These are phyloP conservation scores for Leptopilina boulardi DNA, from an alignment of 1,140 invertebrate genomes.

Conservation along the genomic window DNA sequence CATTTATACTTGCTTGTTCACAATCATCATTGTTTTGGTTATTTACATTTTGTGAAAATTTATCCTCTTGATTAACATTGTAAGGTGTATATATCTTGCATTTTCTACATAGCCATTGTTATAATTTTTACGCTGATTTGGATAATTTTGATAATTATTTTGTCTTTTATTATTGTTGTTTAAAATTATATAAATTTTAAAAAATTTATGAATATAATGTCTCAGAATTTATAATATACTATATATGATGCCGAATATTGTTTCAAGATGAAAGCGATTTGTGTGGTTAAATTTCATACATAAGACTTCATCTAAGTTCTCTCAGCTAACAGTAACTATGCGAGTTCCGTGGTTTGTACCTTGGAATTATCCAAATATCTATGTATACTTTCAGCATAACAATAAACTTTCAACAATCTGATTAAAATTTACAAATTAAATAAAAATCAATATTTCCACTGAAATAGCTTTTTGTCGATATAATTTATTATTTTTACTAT, in stretches of 20 bases:
- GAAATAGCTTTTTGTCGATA: neutral
- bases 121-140: no score
- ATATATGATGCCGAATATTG: neutral
- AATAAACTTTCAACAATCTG: neutral
- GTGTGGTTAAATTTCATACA: neutral
- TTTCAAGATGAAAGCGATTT: neutral
- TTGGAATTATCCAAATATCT: constrained; percentile 51
- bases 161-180: neutral
- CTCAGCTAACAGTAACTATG: constrained; percentile 56
- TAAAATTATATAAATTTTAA: neutral
- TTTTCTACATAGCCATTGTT: no score
- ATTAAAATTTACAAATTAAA: neutral
- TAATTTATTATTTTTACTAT: neutral
- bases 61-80: no score
- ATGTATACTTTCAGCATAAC: neutral
- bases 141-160: no score
- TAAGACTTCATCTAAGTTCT: constrained; percentile 43
- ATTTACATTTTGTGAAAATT: no score
- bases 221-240: neutral
- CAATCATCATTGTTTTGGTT: no score
- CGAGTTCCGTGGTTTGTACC: constrained; percentile 50
- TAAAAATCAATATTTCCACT: neutral
- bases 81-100: no score
- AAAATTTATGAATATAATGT: constrained; percentile 5
- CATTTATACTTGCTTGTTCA: no score